Evolutionary conservation across 2,888 invertebrate species (phyloP), one percentile per base, ranked within the genome.

Genomic region (Pammene fasciana): DNA sequence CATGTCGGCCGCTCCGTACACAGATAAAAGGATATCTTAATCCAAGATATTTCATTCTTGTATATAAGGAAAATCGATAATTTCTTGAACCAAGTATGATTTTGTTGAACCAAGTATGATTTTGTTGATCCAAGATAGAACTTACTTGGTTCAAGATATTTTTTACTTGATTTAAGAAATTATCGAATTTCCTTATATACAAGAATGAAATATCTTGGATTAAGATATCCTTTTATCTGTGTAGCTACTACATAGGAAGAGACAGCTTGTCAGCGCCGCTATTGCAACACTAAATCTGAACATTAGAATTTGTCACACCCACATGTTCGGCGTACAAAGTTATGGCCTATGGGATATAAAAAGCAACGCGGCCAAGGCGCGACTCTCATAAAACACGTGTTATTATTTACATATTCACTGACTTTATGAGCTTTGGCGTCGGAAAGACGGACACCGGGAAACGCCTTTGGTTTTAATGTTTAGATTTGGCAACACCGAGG

Each of bases 361-460:
- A 67, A 14, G 36, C 62, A 59, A 65, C 36, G 57, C 52, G 68
- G 68, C 65, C 68, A 65, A 68, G 64, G 68, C 59, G 68, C 52
- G 64, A 52, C 48, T 57, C 43, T n/a, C 59, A 54, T 68, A 59
- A 65, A 68, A 68, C 65, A 54, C 38, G 38, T 65, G 60, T 52
- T 43, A 34, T 52, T 67, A 67, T 67, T 67, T 67, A 67, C 66
- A 67, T 67, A 48, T 56, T 57, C 34, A 45, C 54, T 36, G 34
- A 34, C 10, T 59, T 59, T 59, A 64, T 57, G 62, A 56, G 43
- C 38, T 66, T 66, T 38, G 56, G 55, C 67, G 67, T 41, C 48
- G 38, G 38, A 68, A 54, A 36, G 50, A 43, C 41, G 48, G 50
- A 52, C 34, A 10, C 11, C 52, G 59, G 41, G 16, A n/a, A 10